Evolutionary conservation across 2,888 invertebrate genomes (phyloP).

Genomic region (Drosophila hamatofila): DNA sequence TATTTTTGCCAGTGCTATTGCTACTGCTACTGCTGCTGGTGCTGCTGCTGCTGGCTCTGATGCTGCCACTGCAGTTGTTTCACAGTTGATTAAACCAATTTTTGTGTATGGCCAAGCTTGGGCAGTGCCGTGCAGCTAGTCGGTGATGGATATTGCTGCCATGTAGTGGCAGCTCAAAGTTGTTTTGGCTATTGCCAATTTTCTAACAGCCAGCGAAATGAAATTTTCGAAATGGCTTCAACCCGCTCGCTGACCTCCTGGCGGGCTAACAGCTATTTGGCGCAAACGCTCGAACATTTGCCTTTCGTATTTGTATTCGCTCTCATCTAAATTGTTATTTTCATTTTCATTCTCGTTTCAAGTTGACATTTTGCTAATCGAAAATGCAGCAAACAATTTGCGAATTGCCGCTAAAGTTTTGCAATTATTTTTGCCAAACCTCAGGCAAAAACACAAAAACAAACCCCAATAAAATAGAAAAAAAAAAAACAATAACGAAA

Average conservation of each 20-base stretch:
- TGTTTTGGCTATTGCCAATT: slow-evolving; percentile 68
- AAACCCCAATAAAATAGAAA: slow-evolving; percentile 22
- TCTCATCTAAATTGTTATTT: slow-evolving; percentile 8
- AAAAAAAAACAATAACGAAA: slow-evolving; percentile 40
- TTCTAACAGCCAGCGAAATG: slow-evolving; percentile 66
- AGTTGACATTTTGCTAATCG: slow-evolving; percentile 80
- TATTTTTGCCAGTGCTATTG: slow-evolving; percentile 45
- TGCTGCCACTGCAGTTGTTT: slow-evolving; percentile 69
- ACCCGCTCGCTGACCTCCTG: slow-evolving; percentile 22
- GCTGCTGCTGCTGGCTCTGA: slow-evolving; percentile 13
- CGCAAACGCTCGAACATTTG: slow-evolving; percentile 36
- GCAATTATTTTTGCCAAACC: slow-evolving; percentile 70
- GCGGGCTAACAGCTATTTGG: slow-evolving; percentile 56
- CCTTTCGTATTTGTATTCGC: slow-evolving; percentile 20
- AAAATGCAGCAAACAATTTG: slow-evolving; percentile 80
- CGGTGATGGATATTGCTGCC: slow-evolving; percentile 79
- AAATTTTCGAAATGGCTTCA: slow-evolving; percentile 72
- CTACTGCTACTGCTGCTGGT: slow-evolving; percentile 25
- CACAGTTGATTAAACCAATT: slow-evolving; percentile 81
- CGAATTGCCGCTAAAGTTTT: slow-evolving; percentile 70
- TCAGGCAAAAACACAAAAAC: slow-evolving; percentile 26
- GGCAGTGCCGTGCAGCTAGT: slow-evolving; percentile 53
- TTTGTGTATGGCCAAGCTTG: slow-evolving; percentile 69
- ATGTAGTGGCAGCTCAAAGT: slow-evolving; percentile 63
- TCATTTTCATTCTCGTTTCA: slow-evolving; percentile 51